Conservation (phyloP, 2,888 invertebrate genomes). For the Steinernema scapterisci region DNA sequence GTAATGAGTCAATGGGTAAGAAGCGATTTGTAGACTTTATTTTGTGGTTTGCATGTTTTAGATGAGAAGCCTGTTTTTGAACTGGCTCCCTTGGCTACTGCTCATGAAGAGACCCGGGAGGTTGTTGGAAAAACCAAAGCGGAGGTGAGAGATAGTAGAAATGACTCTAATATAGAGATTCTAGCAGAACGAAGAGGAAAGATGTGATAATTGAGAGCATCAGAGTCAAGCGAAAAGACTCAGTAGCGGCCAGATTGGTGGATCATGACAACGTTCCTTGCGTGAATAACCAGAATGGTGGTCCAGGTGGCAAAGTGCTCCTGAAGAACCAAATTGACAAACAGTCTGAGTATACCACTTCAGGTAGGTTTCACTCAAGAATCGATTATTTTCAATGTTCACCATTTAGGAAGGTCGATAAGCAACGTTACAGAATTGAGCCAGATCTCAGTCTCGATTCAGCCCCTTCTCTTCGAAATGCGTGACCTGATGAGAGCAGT, state of each 20-base stretch:
- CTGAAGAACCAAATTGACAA: not conserved
- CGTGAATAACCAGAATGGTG: not conserved
- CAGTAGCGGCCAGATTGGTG: constrained; percentile 9
- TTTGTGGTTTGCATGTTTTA: constrained; percentile 69
- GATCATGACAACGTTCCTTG: not conserved
- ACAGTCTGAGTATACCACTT: not conserved
- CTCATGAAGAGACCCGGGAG: constrained; percentile 95
- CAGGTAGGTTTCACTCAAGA: not conserved
- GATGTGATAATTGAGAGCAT: not conserved
- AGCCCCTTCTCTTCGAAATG: constrained; percentile 45
- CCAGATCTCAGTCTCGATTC: constrained; percentile 6
- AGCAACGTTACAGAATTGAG: constrained; percentile 17
- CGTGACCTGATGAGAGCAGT: constrained; percentile 41
- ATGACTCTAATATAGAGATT: not conserved
- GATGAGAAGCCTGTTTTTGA: constrained; percentile 92
- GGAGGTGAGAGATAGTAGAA: not conserved
- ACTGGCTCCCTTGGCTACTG: constrained; percentile 95
- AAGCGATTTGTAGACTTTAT: not conserved
- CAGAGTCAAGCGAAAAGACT: constrained; percentile 18
- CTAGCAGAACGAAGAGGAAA: not conserved
- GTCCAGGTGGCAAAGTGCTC: too few relatives aligned
- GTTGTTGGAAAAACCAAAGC: constrained; percentile 74
- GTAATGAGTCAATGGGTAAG: constrained; percentile 61
- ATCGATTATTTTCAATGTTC: not conserved
- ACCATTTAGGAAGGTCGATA: not conserved